Conservation (phyloP, 2,797 vertebrate genomes). For the Siniperca undulata region DNA sequence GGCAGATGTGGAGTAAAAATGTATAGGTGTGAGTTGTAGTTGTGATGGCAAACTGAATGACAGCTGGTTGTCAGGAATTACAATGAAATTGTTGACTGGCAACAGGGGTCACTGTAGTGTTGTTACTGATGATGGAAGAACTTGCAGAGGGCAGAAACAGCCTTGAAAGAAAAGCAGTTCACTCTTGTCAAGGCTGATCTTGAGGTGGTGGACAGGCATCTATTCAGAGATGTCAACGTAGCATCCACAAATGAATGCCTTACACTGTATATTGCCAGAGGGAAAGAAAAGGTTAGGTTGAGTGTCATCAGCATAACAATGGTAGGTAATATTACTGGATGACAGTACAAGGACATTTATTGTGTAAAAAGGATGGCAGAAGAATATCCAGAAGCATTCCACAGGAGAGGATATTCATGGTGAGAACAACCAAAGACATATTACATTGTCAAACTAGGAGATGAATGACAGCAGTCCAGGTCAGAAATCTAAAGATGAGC, state of each 20-base stretch:
- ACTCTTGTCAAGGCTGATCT: slow-evolving; percentile 51
- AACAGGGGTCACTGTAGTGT: slow-evolving; percentile 67
- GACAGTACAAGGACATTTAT: slow-evolving; percentile 62
- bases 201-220: slow-evolving; percentile 56
- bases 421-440: slow-evolving; percentile 30
- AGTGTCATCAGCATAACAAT: slow-evolving; percentile 67
- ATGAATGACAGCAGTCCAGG: slow-evolving; percentile 43
- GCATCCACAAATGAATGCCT: slow-evolving; percentile 66
- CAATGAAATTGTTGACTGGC: slow-evolving; percentile 67
- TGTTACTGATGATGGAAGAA: slow-evolving; percentile 71
- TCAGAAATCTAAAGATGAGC: slow-evolving; percentile 13
- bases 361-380: slow-evolving; percentile 26
- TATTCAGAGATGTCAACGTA: slow-evolving; percentile 58
- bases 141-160: slow-evolving; percentile 48
- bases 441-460: slow-evolving; percentile 21
- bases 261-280: slow-evolving; percentile 54
- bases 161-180: slow-evolving; percentile 59
- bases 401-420: slow-evolving; percentile 27
- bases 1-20: slow-evolving; percentile 33
- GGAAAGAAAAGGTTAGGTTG: slow-evolving; percentile 66
- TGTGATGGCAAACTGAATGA: slow-evolving; percentile 53
- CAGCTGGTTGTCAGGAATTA: slow-evolving; percentile 69
- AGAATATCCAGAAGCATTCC: slow-evolving; percentile 20
- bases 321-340: slow-evolving; percentile 59
- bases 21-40: slow-evolving; percentile 40